Evolutionary conservation across 2,888 invertebrate species (phyloP).

Genomic region (Yponomeuta evonymella): DNA sequence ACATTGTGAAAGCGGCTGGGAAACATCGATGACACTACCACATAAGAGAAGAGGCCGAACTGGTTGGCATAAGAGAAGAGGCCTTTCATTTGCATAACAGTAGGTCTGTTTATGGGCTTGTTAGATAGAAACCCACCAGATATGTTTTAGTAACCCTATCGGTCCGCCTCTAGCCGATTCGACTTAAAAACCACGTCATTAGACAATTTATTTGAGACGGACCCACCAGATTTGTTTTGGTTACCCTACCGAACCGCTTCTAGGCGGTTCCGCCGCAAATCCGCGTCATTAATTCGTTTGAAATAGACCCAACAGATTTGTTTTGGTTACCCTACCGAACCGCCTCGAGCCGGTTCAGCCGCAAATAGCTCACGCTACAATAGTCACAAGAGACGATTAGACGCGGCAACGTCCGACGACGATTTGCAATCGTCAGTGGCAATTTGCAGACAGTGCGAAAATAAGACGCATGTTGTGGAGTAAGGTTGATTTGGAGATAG

Average conservation of each 20-base stretch:
- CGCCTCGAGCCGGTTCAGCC: slow-evolving; percentile 34
- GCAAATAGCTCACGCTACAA: slow-evolving; percentile 6
- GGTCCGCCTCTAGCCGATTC: slow-evolving; percentile 38
- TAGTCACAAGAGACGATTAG: background rate
- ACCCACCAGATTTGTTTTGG: too few relatives aligned
- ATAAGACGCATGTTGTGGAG: background rate
- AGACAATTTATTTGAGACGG: too few relatives aligned
- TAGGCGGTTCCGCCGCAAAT: slow-evolving; percentile 30
- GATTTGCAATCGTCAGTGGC: background rate
- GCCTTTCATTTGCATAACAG: too few relatives aligned
- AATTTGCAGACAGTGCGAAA: background rate
- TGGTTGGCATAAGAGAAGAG: too few relatives aligned
- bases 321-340: slow-evolving; percentile 20
- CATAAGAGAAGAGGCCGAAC: too few relatives aligned
- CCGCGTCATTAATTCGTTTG: too few relatives aligned
- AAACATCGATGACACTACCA: too few relatives aligned
- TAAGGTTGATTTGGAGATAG: too few relatives aligned
- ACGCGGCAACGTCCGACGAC: background rate
- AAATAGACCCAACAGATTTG: too few relatives aligned
- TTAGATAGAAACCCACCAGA: too few relatives aligned
- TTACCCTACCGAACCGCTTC: slow-evolving; percentile 27
- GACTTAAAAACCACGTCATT: background rate
- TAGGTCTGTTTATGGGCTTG: too few relatives aligned
- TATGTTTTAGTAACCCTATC: background rate
- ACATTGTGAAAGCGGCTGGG: too few relatives aligned